Evolutionary conservation across 2,888 invertebrate genomes (phyloP), one percentile per base, ranked within the genome.

Genomic region (Cepaea hortensis): DNA sequence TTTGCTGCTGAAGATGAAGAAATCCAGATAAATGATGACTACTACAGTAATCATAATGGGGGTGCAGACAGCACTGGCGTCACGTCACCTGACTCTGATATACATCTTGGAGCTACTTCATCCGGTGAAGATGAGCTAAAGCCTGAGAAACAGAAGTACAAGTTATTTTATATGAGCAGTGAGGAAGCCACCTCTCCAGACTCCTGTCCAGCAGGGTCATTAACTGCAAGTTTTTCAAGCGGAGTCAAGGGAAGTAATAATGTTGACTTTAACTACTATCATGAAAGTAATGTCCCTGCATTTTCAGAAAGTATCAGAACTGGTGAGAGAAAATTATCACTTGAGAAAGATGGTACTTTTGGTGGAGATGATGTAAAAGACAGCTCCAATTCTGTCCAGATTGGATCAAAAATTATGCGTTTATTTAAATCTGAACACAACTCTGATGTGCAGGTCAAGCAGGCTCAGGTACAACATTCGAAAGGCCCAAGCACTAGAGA

Each of bases 131-230:
- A 50, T n/a, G 55, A 80, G 2, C 55, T 50, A 11, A 80, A 81
- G 50, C 55, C 48, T 35, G 62, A 75, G 23, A 48, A 70, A n/a
- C 84, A 84, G 76, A 79, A 55, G 13, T 48, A 13, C 5, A 85
- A 61, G 48, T 46, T 92, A 84, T 92, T 92, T 88, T 92, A 92
- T 87, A 91, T 91, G 89, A 92, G 93, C 85, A 93, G 93, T 85
- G 92, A 92, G 79, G 92, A 92, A 75, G 91, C 91, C 77, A 92
- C 91, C 0, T 91, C 91, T 81, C 90, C 89, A 9, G 90, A 90
- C 1, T 91, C 81, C 15, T 3, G 15, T 23, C 65, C 70, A n/a
- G 18, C 72, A 70, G 81, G 68, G 55, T 3, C 81, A 11, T 3
- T 55, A 18, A 13, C 72, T 50, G 50, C 81, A n/a, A 23, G 50